phyloP scores from a whole-genome alignment of 1,140 invertebrate genomes.

The Heterodera carotae region DNA sequence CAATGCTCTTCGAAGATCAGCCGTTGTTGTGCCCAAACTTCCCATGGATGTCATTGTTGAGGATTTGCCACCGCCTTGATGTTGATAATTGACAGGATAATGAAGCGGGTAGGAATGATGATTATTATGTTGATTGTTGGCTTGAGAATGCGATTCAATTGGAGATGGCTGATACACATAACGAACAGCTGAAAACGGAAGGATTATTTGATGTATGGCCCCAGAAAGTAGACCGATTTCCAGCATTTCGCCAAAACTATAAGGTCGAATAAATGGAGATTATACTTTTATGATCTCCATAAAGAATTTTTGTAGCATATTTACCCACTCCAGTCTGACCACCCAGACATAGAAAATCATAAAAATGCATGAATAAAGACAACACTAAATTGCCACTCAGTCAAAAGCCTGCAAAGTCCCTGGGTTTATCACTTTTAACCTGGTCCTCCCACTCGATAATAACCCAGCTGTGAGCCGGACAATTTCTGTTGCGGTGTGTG shows the following conservation, averaged over 20 bases:
- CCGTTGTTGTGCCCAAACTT: not conserved
- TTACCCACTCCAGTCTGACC: too few species aligned
- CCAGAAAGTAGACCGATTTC: too few species aligned
- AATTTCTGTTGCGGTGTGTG: conserved; percentile 22
- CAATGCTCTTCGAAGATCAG: not conserved
- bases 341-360: too few species aligned
- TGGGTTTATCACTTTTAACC: too few species aligned
- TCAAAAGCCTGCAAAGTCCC: conserved; percentile 1
- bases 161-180: conserved; percentile 23
- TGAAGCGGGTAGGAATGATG: conserved; percentile 1
- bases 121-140: not conserved
- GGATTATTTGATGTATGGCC: too few species aligned
- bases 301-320: too few species aligned
- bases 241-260: too few species aligned
- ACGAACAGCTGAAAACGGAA: not conserved
- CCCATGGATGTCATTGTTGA: conserved; percentile 9
- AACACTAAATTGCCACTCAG: not conserved
- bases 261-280: too few species aligned
- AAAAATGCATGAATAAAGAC: too few species aligned
- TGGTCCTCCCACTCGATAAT: conserved; percentile 23
- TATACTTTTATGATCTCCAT: too few species aligned
- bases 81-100: conserved; percentile 20
- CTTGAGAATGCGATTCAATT: not conserved
- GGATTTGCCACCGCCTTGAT: conserved; percentile 6
- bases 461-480: conserved; percentile 21